Percentiles rank a stretch among this genome's conserved stretches.
Conservation (phyloP, 2,888 invertebrate genomes). For the Sthenelais limicola region DNA sequence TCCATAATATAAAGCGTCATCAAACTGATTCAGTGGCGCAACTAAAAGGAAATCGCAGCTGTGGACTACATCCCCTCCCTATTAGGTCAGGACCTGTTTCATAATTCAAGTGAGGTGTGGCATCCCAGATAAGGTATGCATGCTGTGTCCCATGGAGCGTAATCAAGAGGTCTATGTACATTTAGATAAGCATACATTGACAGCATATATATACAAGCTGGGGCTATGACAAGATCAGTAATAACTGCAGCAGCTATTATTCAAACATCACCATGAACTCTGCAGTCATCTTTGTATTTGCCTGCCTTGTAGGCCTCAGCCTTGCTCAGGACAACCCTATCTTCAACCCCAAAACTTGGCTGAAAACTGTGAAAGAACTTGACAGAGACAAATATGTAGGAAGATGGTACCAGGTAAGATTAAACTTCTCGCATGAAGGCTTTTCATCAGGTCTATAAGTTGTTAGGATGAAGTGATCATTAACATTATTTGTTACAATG, state of each 20-base stretch:
- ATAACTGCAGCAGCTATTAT: not conserved
- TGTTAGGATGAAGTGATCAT: not conserved
- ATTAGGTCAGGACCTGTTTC: too few relatives aligned
- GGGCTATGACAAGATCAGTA: too few relatives aligned
- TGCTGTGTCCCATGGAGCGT: too few relatives aligned
- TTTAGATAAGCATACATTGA: too few relatives aligned
- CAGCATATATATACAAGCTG: too few relatives aligned
- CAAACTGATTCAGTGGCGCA: too few relatives aligned
- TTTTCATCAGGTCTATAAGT: not conserved
- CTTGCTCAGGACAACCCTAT: conserved; percentile 17
- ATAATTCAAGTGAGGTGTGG: too few relatives aligned
- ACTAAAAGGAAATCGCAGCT: too few relatives aligned
- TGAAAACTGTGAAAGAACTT: conserved; percentile 19
- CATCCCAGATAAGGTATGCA: too few relatives aligned
- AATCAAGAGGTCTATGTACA: too few relatives aligned
- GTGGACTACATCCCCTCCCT: too few relatives aligned
- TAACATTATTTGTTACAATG: not conserved
- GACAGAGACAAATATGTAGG: conserved; percentile 14
- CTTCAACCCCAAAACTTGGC: conserved; percentile 16
- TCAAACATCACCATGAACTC: not conserved
- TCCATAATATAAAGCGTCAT: too few relatives aligned
- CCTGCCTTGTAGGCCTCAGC: not conserved
- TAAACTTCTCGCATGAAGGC: not conserved
- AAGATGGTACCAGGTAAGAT: conserved; percentile 18
- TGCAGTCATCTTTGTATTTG: not conserved